These are phyloP conservation scores for Phorcus lineatus DNA, from an alignment of 2,888 invertebrate species.

Conservation along the genomic window DNA sequence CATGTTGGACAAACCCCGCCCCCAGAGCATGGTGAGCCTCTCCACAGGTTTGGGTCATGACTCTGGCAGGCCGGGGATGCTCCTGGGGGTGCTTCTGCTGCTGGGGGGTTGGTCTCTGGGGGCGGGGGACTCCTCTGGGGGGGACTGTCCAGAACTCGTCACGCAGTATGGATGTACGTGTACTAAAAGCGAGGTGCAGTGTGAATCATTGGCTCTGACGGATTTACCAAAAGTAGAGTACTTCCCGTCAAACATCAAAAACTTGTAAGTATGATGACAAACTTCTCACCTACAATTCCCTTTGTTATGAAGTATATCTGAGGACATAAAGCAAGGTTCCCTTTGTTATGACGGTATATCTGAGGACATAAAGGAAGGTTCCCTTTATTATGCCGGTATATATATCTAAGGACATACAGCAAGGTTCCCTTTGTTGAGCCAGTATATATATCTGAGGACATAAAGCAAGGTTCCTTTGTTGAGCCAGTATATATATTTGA, in stretches of 20 bases:
- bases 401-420: too few species aligned
- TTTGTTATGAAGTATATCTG: too few species aligned
- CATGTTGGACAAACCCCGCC: conserved; percentile 32
- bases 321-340: too few species aligned
- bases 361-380: too few species aligned
- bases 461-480: too few species aligned
- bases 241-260: neutral
- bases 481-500: too few species aligned
- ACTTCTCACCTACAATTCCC: neutral
- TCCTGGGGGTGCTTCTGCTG: neutral
- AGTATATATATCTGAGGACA: too few species aligned
- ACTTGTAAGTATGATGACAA: neutral
- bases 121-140: neutral
- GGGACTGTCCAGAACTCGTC: neutral
- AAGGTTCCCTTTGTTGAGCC: too few species aligned
- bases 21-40: neutral
- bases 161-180: neutral
- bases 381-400: too few species aligned
- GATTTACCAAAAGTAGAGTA: neutral
- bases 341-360: too few species aligned
- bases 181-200: neutral
- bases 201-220: neutral
- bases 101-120: neutral
- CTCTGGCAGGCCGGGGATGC: neutral
- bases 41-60: neutral